Evolutionary conservation across 1,140 invertebrate genomes (phyloP).

Genomic region (Lordiphosa clarofinis): DNA sequence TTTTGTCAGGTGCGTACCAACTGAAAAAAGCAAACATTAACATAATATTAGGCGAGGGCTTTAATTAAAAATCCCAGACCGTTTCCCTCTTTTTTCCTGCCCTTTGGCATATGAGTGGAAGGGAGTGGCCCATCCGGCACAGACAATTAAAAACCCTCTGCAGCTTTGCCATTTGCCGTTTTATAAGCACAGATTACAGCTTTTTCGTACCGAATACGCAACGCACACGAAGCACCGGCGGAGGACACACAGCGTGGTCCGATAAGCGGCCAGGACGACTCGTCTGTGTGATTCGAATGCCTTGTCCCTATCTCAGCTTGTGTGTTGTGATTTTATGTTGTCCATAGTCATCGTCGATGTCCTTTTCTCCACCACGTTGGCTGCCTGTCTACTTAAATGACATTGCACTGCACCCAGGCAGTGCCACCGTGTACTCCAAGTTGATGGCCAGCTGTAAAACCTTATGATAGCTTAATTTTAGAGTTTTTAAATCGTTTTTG

Average conservation of each 20-base stretch:
- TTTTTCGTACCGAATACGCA: constrained; percentile 54
- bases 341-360: constrained; percentile 44
- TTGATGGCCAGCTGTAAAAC: constrained; percentile 62
- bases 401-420: constrained; percentile 62
- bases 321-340: constrained; percentile 72
- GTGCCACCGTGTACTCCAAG: constrained; percentile 34
- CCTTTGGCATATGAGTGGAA: constrained; percentile 43
- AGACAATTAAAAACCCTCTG: constrained; percentile 77
- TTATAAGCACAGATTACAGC: constrained; percentile 77
- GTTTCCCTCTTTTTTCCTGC: constrained; percentile 12
- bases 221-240: constrained; percentile 17
- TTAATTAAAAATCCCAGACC: constrained; percentile 67
- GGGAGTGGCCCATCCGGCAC: constrained; percentile 54
- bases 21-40: constrained; percentile 52
- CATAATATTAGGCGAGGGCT: constrained; percentile 74
- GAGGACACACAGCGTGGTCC: constrained; percentile 22
- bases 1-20: constrained; percentile 33
- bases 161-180: constrained; percentile 70
- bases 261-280: constrained; percentile 54
- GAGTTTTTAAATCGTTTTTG: constrained; percentile 71
- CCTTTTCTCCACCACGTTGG: constrained; percentile 40
- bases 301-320: constrained; percentile 25
- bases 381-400: constrained; percentile 70
- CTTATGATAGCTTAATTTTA: constrained; percentile 77
- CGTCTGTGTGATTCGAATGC: not conserved